Percentiles rank a stretch among this genome's conserved stretches.
Evolutionary conservation across 2,797 vertebrate species (phyloP).

Genomic region (Chaetophractus vellerosus): DNA sequence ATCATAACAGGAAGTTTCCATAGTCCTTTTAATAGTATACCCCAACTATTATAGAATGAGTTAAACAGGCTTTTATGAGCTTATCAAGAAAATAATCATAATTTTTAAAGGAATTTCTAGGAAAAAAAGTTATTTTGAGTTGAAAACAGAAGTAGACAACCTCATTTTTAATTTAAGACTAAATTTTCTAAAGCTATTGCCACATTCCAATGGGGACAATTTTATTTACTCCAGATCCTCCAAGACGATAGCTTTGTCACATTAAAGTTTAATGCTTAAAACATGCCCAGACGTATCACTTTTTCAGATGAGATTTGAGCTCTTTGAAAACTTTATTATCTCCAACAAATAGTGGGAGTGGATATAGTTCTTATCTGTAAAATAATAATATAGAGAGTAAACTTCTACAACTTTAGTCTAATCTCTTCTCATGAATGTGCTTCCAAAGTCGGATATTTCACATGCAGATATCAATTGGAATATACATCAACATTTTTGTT

Average conservation of each 20-base stretch:
- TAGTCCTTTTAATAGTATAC: not conserved
- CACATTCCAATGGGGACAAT: not conserved
- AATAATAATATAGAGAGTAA: not conserved
- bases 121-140: not conserved
- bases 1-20: not conserved
- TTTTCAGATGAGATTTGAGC: conserved; percentile 6
- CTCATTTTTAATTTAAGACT: not conserved
- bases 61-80: conserved; percentile 20
- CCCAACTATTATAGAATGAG: not conserved
- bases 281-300: not conserved
- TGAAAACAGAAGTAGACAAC: not conserved
- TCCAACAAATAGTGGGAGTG: not conserved
- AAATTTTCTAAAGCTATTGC: not conserved
- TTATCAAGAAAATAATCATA: not conserved
- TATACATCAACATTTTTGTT: not conserved
- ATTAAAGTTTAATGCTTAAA: not conserved
- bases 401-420: not conserved
- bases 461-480: not conserved
- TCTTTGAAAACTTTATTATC: not conserved
- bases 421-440: not conserved
- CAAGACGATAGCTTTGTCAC: not conserved
- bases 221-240: not conserved
- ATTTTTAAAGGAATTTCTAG: conserved; percentile 10
- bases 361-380: not conserved
- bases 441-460: not conserved